Base-by-base conservation (phyloP, 2,888 invertebrate species). In the Griposia aprilina region DNA sequence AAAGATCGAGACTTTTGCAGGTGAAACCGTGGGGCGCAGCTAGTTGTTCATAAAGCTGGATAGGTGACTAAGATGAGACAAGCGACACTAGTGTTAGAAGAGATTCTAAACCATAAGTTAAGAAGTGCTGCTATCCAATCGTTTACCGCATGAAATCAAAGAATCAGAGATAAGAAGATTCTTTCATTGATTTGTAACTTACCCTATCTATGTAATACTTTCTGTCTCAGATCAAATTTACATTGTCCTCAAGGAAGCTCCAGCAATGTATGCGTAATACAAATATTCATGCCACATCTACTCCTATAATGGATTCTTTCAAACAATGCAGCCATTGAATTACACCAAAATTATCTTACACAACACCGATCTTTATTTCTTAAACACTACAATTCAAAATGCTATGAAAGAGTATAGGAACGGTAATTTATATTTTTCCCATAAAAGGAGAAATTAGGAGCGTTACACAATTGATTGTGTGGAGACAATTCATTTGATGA, bases 401-500 rank as follows among this genome's bases (percentile, higher is more conserved):
- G 50, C 55, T 10, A 52, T 72, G 59, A 63, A 55, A 15, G 3
- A 7, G 20, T 52, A 15, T 55, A 52, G 50, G n/a, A 67, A 66
- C 67, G 26, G 63, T 74, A 57, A 76, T 84, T 84, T 79, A 20
- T 66, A 62, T 74, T 79, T 83, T 88, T 83, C 84, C 84, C 85
- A 81, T 84, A 87, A 76, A 83, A 78, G 41, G 66, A 67, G 55
- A 78, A 82, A 85, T 84, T 87, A 78, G 69, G 63, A 80, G 78
- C 80, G 81, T 65, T 70, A 79, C 74, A 80, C 63, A 87, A 77
- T 88, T 86, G 55, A 87, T 87, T 75, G 81, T 63, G 65, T 71
- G 45, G 71, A 81, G 83, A 87, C 84, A 83, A 84, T 90, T 75
- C n/a, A 41, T 80, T 76, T 82, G 65, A 76, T 77, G 65, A 76